phyloP scores from a whole-genome alignment of 2,797 vertebrate genomes.

The Chelon auratus region DNA sequence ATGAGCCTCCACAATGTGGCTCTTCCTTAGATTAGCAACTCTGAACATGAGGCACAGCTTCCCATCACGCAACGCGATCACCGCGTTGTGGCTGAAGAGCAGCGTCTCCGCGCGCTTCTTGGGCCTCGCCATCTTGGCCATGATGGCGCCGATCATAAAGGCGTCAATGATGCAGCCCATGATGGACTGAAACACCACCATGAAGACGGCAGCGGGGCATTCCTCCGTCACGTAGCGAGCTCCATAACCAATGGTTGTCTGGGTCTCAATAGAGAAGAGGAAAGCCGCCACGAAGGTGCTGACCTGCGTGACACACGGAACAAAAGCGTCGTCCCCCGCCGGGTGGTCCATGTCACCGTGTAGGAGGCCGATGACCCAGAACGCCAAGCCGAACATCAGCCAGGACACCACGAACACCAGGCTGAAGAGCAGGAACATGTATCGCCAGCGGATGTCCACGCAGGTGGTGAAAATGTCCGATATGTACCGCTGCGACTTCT shows the following conservation, averaged over 20 bases:
- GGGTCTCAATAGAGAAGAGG: conserved; percentile 96
- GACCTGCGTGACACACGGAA: conserved; percentile 93
- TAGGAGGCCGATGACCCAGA: conserved; percentile 92
- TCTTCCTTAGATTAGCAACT: conserved; percentile 95
- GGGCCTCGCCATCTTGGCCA: conserved; percentile 98
- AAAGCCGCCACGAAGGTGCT: conserved; percentile 94
- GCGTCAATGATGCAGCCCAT: conserved; percentile 96
- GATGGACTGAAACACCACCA: conserved; percentile 97
- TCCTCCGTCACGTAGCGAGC: conserved; percentile 96
- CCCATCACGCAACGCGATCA: conserved; percentile 92
- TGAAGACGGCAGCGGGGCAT: conserved; percentile 92
- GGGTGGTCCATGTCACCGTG: conserved; percentile 92
- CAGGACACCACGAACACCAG: conserved; percentile 93
- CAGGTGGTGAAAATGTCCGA: conserved; percentile 98
- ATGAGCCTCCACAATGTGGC: conserved; percentile 96
- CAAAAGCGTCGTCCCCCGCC: conserved; percentile 76
- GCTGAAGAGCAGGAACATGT: conserved; percentile 94
- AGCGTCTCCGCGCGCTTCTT: conserved; percentile 96
- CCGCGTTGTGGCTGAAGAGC: conserved; percentile 93
- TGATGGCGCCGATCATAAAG: conserved; percentile 98
- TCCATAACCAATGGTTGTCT: conserved; percentile 96
- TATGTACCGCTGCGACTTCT: conserved; percentile 94
- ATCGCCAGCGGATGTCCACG: conserved; percentile 97
- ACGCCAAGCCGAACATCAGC: conserved; percentile 91
- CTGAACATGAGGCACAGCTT: conserved; percentile 97